Conservation (phyloP, 2,888 invertebrate species). For the Meteorus colon region DNA sequence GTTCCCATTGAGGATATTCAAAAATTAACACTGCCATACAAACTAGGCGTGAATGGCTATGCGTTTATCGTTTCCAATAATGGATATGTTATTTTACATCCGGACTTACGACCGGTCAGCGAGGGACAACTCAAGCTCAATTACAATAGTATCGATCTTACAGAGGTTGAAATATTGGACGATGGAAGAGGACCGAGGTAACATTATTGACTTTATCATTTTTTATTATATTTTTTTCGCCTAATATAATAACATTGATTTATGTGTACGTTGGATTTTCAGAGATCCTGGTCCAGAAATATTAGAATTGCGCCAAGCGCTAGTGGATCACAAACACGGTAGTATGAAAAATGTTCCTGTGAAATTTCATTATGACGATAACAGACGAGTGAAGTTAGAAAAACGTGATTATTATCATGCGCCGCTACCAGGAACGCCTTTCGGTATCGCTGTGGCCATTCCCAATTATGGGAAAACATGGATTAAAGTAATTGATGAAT, state of each 20-base stretch:
- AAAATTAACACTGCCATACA: conserved; percentile 90
- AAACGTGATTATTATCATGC: conserved; percentile 89
- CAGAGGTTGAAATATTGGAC: conserved; percentile 93
- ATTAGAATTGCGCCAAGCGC: conserved; percentile 77
- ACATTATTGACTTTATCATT: conserved; percentile 13
- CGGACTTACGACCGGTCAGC: conserved; percentile 89
- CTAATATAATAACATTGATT: neutral
- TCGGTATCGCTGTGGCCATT: conserved; percentile 88
- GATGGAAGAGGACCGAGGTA: conserved; percentile 80
- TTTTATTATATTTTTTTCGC: conserved; percentile 20
- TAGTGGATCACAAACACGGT: conserved; percentile 83
- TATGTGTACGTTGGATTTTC: conserved; percentile 12
- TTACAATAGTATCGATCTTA: conserved; percentile 96
- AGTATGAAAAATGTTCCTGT: conserved; percentile 81
- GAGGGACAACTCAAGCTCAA: conserved; percentile 86
- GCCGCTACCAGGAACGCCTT: conserved; percentile 88
- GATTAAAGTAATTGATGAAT: conserved; percentile 71
- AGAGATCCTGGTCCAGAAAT: conserved; percentile 66
- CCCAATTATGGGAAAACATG: conserved; percentile 88
- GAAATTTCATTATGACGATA: conserved; percentile 88
- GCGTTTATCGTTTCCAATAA: conserved; percentile 98
- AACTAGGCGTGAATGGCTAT: conserved; percentile 97
- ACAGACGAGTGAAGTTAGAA: conserved; percentile 88
- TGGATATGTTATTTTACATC: conserved; percentile 95
- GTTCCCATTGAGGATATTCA: conserved; percentile 93